These are phyloP conservation scores for Odobenus rosmarus DNA, from an alignment of 2,113 vertebrate genomes.

Conservation along the genomic window DNA sequence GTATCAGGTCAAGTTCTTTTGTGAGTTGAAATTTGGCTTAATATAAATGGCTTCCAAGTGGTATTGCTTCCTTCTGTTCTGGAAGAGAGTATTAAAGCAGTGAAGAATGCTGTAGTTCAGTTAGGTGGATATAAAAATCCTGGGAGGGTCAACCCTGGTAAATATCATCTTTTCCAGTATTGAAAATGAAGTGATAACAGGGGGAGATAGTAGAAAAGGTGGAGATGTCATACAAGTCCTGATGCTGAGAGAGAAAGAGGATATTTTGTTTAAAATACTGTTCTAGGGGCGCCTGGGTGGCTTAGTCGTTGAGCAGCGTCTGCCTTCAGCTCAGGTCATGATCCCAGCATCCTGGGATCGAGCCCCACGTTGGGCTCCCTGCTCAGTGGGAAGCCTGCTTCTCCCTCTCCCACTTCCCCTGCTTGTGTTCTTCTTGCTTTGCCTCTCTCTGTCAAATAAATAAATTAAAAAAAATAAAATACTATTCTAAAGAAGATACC, in stretches of 20 bases:
- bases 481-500: constrained; percentile 25
- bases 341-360: too few relatives aligned
- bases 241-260: neutral
- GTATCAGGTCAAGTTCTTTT: constrained; percentile 34
- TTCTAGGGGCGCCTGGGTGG: neutral
- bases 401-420: too few relatives aligned
- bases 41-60: constrained; percentile 59
- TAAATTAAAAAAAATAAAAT: neutral
- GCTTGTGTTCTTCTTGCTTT: too few relatives aligned
- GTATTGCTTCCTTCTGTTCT: constrained; percentile 45
- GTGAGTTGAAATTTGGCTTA: constrained; percentile 55
- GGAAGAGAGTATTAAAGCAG: neutral
- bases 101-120: neutral
- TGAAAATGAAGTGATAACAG: neutral
- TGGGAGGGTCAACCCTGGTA: neutral
- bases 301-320: too few relatives aligned
- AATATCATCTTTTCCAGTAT: neutral
- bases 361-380: too few relatives aligned
- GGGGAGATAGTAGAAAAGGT: neutral
- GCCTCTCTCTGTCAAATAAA: too few relatives aligned
- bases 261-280: neutral
- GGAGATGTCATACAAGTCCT: neutral
- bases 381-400: too few relatives aligned
- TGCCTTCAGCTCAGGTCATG: too few relatives aligned
- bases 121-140: neutral